phyloP scores from a whole-genome alignment of 2,888 invertebrate species.

The Arge pagana region DNA sequence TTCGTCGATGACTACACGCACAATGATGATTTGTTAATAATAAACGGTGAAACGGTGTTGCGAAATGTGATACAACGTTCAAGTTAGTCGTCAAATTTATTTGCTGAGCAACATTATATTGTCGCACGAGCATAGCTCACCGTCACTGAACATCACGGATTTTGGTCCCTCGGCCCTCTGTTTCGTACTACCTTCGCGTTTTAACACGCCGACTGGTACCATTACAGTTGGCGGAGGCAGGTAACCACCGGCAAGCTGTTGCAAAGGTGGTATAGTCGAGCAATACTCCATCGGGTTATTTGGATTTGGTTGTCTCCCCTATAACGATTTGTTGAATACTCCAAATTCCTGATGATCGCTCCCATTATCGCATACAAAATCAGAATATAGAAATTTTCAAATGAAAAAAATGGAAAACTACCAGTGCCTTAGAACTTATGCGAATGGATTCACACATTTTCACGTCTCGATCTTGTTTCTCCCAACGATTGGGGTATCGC shows the following conservation, averaged over 20 bases:
- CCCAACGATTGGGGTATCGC: too few species aligned
- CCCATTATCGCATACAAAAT: constrained; percentile 5
- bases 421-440: too few species aligned
- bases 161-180: constrained; percentile 65
- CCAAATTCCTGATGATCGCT: constrained; percentile 43
- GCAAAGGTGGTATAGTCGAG: constrained; percentile 78
- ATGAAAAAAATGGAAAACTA: too few species aligned
- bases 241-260: constrained; percentile 67
- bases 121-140: too few species aligned
- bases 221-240: constrained; percentile 73
- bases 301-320: constrained; percentile 71
- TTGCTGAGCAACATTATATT: too few species aligned
- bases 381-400: neutral
- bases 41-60: too few species aligned
- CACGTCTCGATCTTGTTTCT: too few species aligned
- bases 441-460: too few species aligned
- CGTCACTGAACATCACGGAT: constrained; percentile 86
- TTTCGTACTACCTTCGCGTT: constrained; percentile 66
- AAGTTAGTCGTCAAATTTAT: too few species aligned
- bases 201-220: constrained; percentile 83
- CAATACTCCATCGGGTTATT: constrained; percentile 89
- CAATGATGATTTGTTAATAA: too few species aligned
- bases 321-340: constrained; percentile 59
- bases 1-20: too few species aligned
- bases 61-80: too few species aligned